Evolutionary conservation across 2,888 invertebrate species (phyloP).

Genomic region (Drosophila affinis): DNA sequence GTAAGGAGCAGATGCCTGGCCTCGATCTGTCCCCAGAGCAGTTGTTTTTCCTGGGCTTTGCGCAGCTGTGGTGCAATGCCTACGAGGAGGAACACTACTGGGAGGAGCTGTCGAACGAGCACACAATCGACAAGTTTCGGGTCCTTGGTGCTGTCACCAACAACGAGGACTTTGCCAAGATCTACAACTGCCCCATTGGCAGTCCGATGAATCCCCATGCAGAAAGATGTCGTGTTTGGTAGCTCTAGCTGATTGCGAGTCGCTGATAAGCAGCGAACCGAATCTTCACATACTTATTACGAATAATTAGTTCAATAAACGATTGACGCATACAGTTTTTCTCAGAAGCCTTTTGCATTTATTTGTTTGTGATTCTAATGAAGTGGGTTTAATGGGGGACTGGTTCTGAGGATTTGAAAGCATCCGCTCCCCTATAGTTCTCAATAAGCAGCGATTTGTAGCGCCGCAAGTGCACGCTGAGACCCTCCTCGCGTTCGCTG

Average conservation of each 20-base stretch:
- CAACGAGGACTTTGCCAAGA: constrained; percentile 75
- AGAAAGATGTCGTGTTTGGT: constrained; percentile 79
- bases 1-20: constrained; percentile 81
- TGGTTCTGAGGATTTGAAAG: constrained; percentile 82
- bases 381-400: constrained; percentile 83
- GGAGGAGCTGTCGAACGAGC: constrained; percentile 75
- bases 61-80: constrained; percentile 80
- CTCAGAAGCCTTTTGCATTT: background rate
- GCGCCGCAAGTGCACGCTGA: constrained; percentile 86
- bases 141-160: constrained; percentile 80
- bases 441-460: constrained; percentile 90
- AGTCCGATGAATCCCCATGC: constrained; percentile 76
- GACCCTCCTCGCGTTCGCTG: constrained; percentile 85
- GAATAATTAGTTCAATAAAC: constrained; percentile 13
- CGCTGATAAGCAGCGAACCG: constrained; percentile 37
- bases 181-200: constrained; percentile 74
- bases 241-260: constrained; percentile 50
- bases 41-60: constrained; percentile 80
- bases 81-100: constrained; percentile 79
- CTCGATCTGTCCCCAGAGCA: constrained; percentile 80
- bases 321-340: background rate
- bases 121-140: constrained; percentile 80
- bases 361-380: background rate
- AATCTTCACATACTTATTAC: background rate
- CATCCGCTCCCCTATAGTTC: constrained; percentile 86